A percentile compares a stretch with the other conserved stretches of the same genome.
Conservation (phyloP, 2,113 vertebrate genomes). For the Neolamprologus variostigma region DNA sequence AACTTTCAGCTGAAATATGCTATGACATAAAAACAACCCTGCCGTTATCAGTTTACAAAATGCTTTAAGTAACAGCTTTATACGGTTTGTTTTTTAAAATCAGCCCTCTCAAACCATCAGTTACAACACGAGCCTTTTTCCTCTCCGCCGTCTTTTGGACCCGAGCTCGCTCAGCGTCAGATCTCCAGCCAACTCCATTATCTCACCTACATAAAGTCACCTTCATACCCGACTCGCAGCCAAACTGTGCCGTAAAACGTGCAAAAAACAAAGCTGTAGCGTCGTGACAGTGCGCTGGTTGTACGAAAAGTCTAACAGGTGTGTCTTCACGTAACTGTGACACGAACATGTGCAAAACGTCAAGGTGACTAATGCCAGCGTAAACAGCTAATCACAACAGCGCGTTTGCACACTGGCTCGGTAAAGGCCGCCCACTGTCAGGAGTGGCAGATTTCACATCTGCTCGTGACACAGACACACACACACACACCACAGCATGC, state of each 20-base stretch:
- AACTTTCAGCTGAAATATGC: neutral
- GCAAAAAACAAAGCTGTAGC: neutral
- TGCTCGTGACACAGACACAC: slow-evolving; percentile 17
- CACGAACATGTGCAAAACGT: neutral
- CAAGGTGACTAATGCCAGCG: neutral
- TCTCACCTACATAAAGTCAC: neutral
- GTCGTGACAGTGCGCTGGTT: neutral
- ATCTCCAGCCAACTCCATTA: neutral
- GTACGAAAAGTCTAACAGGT: neutral
- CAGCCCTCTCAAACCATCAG: neutral
- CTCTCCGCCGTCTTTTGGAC: neutral
- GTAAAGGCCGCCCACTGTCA: slow-evolving; percentile 18
- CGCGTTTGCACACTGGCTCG: neutral
- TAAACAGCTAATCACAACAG: neutral
- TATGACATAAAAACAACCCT: neutral
- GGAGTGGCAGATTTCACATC: slow-evolving; percentile 33
- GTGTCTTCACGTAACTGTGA: neutral
- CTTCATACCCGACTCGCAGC: neutral
- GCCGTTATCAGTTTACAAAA: neutral
- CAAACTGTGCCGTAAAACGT: neutral
- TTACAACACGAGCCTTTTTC: neutral
- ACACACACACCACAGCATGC: slow-evolving; percentile 10
- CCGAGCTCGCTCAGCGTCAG: neutral
- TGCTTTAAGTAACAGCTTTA: neutral
- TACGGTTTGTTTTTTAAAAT: neutral